phyloP scores from a whole-genome alignment of 2,113 vertebrate genomes.

The Cichladusa arquata region DNA sequence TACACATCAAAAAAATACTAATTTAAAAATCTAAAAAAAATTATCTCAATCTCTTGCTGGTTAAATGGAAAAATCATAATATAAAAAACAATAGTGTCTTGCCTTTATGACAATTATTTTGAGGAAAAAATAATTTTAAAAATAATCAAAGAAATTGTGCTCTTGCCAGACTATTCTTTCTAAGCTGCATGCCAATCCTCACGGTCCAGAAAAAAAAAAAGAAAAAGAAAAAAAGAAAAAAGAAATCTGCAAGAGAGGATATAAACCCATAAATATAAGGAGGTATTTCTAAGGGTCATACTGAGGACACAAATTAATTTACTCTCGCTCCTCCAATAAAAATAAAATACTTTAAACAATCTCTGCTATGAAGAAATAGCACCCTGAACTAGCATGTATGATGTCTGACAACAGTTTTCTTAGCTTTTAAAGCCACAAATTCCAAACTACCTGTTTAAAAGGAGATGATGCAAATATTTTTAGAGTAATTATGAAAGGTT shows the following conservation, averaged over 20 bases:
- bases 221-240: neutral
- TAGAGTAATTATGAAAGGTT: slow-evolving; percentile 42
- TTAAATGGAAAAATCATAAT: neutral
- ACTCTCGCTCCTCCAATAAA: slow-evolving; percentile 58
- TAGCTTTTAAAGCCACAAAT: slow-evolving; percentile 31
- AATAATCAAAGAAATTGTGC: neutral
- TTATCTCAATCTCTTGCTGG: neutral
- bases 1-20: neutral
- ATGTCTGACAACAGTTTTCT: neutral
- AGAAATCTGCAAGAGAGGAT: neutral
- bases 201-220: rapidly evolving
- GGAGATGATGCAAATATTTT: slow-evolving; percentile 40
- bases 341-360: slow-evolving; percentile 62
- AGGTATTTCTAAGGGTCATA: slow-evolving; percentile 64
- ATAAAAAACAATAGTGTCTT: neutral
- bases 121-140: neutral
- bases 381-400: neutral
- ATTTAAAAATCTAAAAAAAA: neutral
- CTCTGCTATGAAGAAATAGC: slow-evolving; percentile 41
- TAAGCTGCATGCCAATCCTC: neutral
- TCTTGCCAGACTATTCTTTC: neutral
- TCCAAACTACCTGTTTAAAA: slow-evolving; percentile 56
- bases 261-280: slow-evolving; percentile 43
- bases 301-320: slow-evolving; percentile 67
- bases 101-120: neutral